Evolutionary conservation across 2,888 invertebrate species (phyloP).

Genomic region (Calameuta filiformis): DNA sequence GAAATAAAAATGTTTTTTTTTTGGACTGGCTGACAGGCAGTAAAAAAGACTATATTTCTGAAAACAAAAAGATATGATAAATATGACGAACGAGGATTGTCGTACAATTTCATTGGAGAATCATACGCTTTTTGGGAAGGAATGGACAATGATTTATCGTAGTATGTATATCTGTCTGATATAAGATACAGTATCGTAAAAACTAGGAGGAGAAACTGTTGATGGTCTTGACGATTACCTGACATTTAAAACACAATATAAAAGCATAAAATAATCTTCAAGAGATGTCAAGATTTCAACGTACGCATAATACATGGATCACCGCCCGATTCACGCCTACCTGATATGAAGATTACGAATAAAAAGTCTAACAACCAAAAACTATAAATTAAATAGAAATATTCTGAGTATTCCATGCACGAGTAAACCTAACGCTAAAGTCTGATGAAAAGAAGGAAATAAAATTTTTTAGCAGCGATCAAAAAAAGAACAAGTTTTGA

Average conservation of each 20-base stretch:
- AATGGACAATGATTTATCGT: not conserved
- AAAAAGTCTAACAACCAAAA: not conserved
- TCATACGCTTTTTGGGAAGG: not conserved
- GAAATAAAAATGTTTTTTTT: not conserved
- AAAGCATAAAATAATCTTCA: not conserved
- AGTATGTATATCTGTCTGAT: not conserved
- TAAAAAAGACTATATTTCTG: not conserved
- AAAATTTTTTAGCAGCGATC: not conserved
- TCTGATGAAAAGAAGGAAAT: not conserved
- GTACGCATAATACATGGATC: not conserved
- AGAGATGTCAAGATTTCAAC: not conserved
- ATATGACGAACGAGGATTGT: not conserved
- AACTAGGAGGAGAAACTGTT: not conserved
- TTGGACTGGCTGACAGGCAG: not conserved
- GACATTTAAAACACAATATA: not conserved
- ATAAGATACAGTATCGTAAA: not conserved
- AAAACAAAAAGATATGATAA: not conserved
- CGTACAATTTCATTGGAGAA: not conserved
- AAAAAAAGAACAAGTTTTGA: not conserved
- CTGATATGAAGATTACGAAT: not conserved
- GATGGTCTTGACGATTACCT: not conserved
- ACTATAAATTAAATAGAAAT: not conserved
- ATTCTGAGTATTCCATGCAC: not conserved
- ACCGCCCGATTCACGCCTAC: not conserved
- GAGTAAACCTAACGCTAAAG: not conserved